Evolutionary conservation across 2,888 invertebrate species (phyloP), one percentile per base, ranked within the genome.

Genomic region (Apotomis capreana): DNA sequence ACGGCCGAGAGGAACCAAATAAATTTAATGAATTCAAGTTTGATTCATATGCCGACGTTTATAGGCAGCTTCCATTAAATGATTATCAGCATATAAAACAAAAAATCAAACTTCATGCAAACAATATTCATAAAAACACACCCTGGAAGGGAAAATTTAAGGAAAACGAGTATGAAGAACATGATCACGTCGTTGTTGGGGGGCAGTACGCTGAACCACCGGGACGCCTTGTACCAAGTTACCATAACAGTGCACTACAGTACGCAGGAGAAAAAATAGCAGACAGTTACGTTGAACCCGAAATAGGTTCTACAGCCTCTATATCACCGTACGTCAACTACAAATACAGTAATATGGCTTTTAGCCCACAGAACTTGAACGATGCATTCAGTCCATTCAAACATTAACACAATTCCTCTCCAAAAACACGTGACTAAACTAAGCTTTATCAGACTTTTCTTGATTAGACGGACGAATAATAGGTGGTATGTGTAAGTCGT

Each of bases 321-420:
- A 84, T 84, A 9, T 92, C 92, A 0, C 86, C 90, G 2, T 92
- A 92, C 67, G 87, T 89, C 1, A 92, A 92, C 74, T 92, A 92
- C 77, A 92, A 90, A 77, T 83, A 92, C 74, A 88, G 92, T 69
- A 93, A 93, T 72, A 82, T 92, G 83, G 92, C 92, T 2, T 93
- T 92, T 62, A 92, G 90, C 76, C 92, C 92, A 10, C 93, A 93
- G 79, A 93, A 93, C 73, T 77, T 92, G n/a, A 92, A 93, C 69
- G 92, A 92, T 76, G 92, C 87, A 64, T 93, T 93, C 83, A 90
- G 92, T 83, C 88, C 90, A 87, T 81, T 88, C 12, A 85, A 88
- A 75, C 85, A 87, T 75, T 84, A 82, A 68, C 54, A 62, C 60
- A 40, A 6, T n/a, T n/a, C n/a, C 6, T n/a, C 5, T 37, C 10